phyloP scores from a whole-genome alignment of 2,113 vertebrate species.

The Cheilinus undulatus region DNA sequence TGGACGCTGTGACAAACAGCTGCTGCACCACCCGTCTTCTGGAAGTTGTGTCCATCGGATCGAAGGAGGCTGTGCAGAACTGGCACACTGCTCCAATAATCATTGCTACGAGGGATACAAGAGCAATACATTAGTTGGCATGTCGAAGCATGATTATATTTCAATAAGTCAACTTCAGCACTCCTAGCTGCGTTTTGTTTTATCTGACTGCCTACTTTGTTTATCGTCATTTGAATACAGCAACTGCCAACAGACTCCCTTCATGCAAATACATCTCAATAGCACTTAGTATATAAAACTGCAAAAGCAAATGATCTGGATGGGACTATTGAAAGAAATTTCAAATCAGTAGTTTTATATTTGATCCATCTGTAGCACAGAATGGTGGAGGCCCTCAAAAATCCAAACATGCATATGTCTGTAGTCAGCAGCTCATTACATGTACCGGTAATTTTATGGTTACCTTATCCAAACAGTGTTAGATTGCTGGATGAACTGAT shows the following conservation, averaged over 20 bases:
- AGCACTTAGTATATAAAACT: constrained; percentile 30
- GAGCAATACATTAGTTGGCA: constrained; percentile 52
- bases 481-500: too few relatives aligned
- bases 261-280: constrained; percentile 49
- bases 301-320: constrained; percentile 38
- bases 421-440: too few relatives aligned
- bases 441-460: too few relatives aligned
- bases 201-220: constrained; percentile 40
- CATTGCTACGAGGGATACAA: constrained; percentile 73
- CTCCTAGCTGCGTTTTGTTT: constrained; percentile 8
- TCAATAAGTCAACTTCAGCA: constrained; percentile 22
- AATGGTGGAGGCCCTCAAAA: too few relatives aligned
- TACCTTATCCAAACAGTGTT: too few relatives aligned
- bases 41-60: constrained; percentile 48
- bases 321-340: constrained; percentile 1
- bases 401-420: too few relatives aligned
- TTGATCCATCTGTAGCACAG: too few relatives aligned
- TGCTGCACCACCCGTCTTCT: constrained; percentile 65
- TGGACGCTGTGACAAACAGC: constrained; percentile 74
- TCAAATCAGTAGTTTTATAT: too few relatives aligned
- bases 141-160: constrained; percentile 49
- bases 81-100: constrained; percentile 68
- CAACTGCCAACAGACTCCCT: constrained; percentile 15
- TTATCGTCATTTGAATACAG: constrained; percentile 56
- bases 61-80: constrained; percentile 76